phyloP scores from a whole-genome alignment of 2,888 invertebrate genomes.

The Epirrhoe tristata region DNA sequence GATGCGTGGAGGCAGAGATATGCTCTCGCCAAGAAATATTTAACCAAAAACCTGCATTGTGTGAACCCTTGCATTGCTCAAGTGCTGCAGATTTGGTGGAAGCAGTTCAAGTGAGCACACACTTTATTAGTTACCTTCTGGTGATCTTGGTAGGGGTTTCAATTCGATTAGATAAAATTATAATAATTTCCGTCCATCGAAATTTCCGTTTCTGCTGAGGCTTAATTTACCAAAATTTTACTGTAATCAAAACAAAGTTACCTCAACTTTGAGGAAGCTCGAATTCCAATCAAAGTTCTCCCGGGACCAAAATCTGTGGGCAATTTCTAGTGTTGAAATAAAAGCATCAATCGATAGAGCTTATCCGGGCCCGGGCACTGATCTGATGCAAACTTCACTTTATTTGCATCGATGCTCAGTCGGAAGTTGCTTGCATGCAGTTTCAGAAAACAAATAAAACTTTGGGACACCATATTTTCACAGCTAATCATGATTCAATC shows the following conservation, averaged over 20 bases:
- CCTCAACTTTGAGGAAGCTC: background rate
- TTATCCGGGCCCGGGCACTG: constrained; percentile 9
- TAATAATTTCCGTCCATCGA: no score
- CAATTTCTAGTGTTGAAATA: background rate
- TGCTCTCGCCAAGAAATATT: constrained; percentile 62
- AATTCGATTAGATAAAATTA: no score
- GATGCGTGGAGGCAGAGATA: constrained; percentile 88
- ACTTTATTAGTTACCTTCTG: background rate
- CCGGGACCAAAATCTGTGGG: no score
- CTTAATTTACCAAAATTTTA: no score
- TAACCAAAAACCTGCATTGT: constrained; percentile 87
- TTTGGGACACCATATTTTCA: background rate
- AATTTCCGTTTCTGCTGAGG: no score
- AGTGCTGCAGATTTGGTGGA: constrained; percentile 92
- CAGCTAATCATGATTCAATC: background rate
- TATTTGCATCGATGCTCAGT: constrained; percentile 11
- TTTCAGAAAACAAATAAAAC: constrained; percentile 8
- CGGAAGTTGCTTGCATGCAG: constrained; percentile 5
- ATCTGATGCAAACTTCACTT: constrained; percentile 7
- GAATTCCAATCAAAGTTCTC: background rate
- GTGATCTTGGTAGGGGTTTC: background rate
- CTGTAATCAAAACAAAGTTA: background rate
- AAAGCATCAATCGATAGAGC: constrained; percentile 24
- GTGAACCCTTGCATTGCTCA: constrained; percentile 93
- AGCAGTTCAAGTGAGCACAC: constrained; percentile 88